Percentiles rank a stretch among this genome's conserved stretches.
Conservation (phyloP, 2,113 vertebrate genomes). For the Sebastes fasciatus region DNA sequence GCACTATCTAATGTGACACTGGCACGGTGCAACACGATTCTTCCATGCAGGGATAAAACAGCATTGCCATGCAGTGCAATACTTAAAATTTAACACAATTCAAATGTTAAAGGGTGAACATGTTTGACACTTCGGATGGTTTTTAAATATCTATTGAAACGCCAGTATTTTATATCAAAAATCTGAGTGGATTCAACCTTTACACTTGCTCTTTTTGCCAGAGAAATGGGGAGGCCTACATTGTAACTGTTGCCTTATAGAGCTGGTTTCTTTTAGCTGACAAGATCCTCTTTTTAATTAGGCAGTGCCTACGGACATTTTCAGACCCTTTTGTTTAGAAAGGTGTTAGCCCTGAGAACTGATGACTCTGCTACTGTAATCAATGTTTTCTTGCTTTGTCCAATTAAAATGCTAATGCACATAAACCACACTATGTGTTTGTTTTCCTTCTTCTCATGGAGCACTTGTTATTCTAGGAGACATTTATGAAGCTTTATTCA, state of each 20-base stretch:
- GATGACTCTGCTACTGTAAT: slow-evolving; percentile 85
- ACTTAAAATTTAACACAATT: slow-evolving; percentile 72
- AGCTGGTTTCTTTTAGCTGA: slow-evolving; percentile 83
- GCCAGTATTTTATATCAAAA: slow-evolving; percentile 81
- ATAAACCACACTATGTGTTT: slow-evolving; percentile 55
- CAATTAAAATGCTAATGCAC: slow-evolving; percentile 84
- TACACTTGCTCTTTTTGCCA: slow-evolving; percentile 77
- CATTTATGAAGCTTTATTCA: neutral
- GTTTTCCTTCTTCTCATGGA: slow-evolving; percentile 8
- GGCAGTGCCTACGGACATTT: slow-evolving; percentile 84
- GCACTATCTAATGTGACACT: slow-evolving; percentile 71
- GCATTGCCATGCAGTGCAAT: slow-evolving; percentile 81
- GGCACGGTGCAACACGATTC: slow-evolving; percentile 71
- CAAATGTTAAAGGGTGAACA: slow-evolving; percentile 72
- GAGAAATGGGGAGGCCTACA: slow-evolving; percentile 74
- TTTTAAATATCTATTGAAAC: slow-evolving; percentile 75
- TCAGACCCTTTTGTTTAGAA: slow-evolving; percentile 77
- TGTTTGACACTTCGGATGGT: slow-evolving; percentile 75
- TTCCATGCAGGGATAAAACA: slow-evolving; percentile 73
- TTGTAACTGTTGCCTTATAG: slow-evolving; percentile 83
- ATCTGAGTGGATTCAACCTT: slow-evolving; percentile 73
- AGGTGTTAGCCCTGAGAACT: slow-evolving; percentile 79
- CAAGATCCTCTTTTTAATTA: slow-evolving; percentile 77
- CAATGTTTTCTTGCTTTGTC: slow-evolving; percentile 85
- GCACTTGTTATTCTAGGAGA: neutral